These are phyloP conservation scores for Spinus olivaceus DNA, from an alignment of 2,797 vertebrate genomes.

Conservation along the genomic window DNA sequence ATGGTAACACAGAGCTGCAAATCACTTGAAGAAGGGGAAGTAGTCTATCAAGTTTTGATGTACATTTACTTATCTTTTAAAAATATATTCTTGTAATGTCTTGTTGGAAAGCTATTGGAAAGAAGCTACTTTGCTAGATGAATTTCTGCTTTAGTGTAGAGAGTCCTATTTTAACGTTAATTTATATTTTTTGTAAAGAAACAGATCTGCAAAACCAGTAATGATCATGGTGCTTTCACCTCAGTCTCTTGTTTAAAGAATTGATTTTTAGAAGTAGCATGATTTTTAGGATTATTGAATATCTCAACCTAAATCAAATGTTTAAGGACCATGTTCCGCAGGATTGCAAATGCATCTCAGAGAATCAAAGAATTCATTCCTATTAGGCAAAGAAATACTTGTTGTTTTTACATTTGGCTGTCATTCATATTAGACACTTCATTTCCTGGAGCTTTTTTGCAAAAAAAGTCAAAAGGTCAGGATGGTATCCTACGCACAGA, in stretches of 20 bases:
- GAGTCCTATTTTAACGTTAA: not conserved
- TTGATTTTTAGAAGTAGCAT: not conserved
- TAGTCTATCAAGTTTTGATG: not conserved
- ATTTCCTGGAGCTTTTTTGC: slow-evolving; percentile 9
- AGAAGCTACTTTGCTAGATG: not conserved
- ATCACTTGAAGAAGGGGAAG: not conserved
- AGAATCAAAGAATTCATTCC: not conserved
- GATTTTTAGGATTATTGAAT: not conserved
- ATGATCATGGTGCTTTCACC: not conserved
- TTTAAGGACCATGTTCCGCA: not conserved
- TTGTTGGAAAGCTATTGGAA: not conserved
- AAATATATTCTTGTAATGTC: not conserved
- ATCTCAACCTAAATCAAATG: not conserved
- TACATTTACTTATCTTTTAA: not conserved
- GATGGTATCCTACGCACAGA: slow-evolving; percentile 5
- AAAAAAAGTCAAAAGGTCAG: not conserved
- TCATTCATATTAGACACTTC: not conserved
- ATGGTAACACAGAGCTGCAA: not conserved
- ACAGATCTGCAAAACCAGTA: not conserved
- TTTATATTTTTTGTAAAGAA: not conserved
- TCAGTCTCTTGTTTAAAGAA: not conserved
- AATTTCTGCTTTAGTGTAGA: not conserved
- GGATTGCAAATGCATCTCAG: not conserved
- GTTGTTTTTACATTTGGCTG: not conserved
- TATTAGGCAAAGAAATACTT: not conserved